Base-by-base conservation (phyloP, 2,113 vertebrate species). In the Myxocyprinus asiaticus region DNA sequence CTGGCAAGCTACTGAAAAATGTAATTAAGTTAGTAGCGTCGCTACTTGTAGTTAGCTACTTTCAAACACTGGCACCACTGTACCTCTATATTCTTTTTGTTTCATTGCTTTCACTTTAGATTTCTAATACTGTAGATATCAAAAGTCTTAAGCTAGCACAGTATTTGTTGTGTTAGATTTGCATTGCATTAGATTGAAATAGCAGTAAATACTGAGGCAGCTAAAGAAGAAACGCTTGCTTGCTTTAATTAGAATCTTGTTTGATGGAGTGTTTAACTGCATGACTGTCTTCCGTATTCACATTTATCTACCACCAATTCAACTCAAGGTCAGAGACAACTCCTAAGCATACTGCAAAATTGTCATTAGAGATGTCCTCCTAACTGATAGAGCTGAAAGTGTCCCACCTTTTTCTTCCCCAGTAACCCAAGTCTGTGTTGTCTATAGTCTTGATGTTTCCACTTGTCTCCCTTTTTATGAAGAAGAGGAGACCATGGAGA, bases 401-500 rank as follows among this genome's bases (percentile, higher is more conserved):
- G 86, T 92, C 88, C 87, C 85, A 76, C 81, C 82, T 85, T 42
- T 90, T 80, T 88, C 86, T 90, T 79, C 85, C 74, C 85, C 89
- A 88, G 89, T 93, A 88, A 90, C 89, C 91, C 91, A 92, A 93
- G 91, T 92, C 91, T 94, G 89, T 95, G 90, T 95, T 96, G 93
- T 94, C 90, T 93, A 86, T 95, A 93, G 93, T 96, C 91, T 94
- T 95, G 92, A 94, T 93, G 93, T 94, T 85, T 96, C 85, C 83
- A 94, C 92, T 93, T 96, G 91, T 96, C 94, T 94, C 93, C 93
- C 58, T 92, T 82, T 90, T 94, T 88, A 90, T 89, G 80, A 92
- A 94, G 92, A 95, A 95, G 95, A 95, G 93, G 95, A 95, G 93
- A 92, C 90, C 77, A 89, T 96, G 94, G 93, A 95, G 92, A 92